Base-by-base conservation (phyloP, 2,797 vertebrate genomes). In the Sebastiscus albofasciatus region DNA sequence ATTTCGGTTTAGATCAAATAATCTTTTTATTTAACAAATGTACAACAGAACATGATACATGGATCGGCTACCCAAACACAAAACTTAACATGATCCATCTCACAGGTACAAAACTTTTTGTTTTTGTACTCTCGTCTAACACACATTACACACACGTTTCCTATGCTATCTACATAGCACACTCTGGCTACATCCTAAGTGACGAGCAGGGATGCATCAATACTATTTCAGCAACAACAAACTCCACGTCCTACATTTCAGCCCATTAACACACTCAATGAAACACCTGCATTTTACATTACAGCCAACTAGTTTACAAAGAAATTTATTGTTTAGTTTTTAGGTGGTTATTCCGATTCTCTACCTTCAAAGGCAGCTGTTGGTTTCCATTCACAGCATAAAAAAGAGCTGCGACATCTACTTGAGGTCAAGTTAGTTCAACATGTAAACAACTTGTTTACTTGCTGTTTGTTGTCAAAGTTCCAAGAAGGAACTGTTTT, bases 21-120 rank as follows among this genome's bases (percentile, higher is more conserved):
- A 82, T 82, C 74, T 89, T 91, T 95, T 95, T 95, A 96, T 93
- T 95, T 93, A 93, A 95, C 93, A 94, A 93, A 94, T 94, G 75
- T 94, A 95, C 92, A 91, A 92, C 91, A 88, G 72, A 90, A 82
- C 85, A 60, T 70, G 65, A 89, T 72, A 84, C 88, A 87, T 60
- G 68, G 78, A 77, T 82, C 64, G 22, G 78, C 87, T 88, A 87
- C 33, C 54, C 79, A 85, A 80, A 93, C 78, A 88, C 77, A 79
- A 82, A 73, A 81, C 81, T 76, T 67, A 82, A 90, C 77, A 77
- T 34, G 67, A 84, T 67, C 81, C 85, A 81, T 82, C 84, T 82
- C 79, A 70, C 69, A 31, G 39, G 80, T 88, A 92, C 88, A 89
- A 91, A 92, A 87, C 13, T 39, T 6, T 70, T n/a, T 59, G 8